Base-by-base conservation (phyloP, 2,113 vertebrate species). In the Semicossyphus pulcher region DNA sequence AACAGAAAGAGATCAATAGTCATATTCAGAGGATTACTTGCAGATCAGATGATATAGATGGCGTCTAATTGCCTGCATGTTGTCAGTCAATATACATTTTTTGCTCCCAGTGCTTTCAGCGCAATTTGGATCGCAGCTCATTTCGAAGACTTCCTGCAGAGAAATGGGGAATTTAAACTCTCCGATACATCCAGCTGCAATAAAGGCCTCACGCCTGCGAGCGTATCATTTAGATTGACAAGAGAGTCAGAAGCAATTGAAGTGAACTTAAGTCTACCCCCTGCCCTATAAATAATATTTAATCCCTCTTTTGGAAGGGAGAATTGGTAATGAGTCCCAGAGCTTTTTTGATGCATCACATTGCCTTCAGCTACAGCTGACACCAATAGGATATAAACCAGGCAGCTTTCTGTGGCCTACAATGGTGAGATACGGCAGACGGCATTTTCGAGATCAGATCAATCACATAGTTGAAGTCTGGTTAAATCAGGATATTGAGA, bases 211-310 rank as follows among this genome's bases (percentile, higher is more conserved):
- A 70, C n/a, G 51, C 73, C 83, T 68, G 54, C 42, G n/a, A 80
- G 86, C 78, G 42, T 82, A 76, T 89, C 76, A 87, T 92, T 88
- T 75, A 78, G 85, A 89, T 76, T 86, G 91, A 92, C 90, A 90
- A 83, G 78, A 88, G 68, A 81, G 52, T 75, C 72, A 87, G 81
- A 87, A 42, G 88, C 84, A 87, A 80, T 78, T 87, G 77, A 83
- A 91, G 85, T 80, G 86, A 88, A 88, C 84, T 91, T 87, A 87
- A 85, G 63, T 85, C 87, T 76, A 74, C 85, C 71, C 77, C 58
- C 61, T 80, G 75, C 89, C 80, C 85, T 89, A 92, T 88, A 90
- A 92, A 92, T 91, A 90, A 91, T 86, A 87, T 88, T 90, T 86
- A 88, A 91, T 91, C 88, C 84, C 54, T 83, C 78, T 83, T 44